These are phyloP conservation scores for Amblyteles armatorius DNA, from an alignment of 2,888 invertebrate species.

Conservation along the genomic window DNA sequence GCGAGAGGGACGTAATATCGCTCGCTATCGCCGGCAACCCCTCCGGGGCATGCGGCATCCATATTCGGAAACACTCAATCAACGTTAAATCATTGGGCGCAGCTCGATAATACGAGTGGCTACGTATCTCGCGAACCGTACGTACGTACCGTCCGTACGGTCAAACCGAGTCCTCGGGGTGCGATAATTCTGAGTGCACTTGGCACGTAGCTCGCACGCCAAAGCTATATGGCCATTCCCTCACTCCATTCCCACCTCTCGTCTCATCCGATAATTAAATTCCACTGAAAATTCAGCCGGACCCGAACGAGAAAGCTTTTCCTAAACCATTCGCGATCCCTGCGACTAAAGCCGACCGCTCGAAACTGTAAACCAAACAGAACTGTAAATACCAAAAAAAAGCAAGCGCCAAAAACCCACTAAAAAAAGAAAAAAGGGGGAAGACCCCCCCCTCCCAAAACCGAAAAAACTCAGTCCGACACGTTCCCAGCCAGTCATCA, in stretches of 20 bases:
- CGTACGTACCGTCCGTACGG: slow-evolving; percentile 23
- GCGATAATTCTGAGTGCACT: slow-evolving; percentile 70
- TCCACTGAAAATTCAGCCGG: slow-evolving; percentile 49
- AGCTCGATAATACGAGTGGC: slow-evolving; percentile 67
- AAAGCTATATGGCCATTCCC: slow-evolving; percentile 14
- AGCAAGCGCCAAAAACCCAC: neutral
- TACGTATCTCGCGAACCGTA: slow-evolving; percentile 46
- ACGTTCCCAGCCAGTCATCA: too few species aligned
- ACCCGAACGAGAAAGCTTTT: neutral
- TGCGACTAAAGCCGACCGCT: neutral
- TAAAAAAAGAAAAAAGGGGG: too few species aligned
- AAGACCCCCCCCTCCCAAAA: too few species aligned
- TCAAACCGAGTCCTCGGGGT: slow-evolving; percentile 63
- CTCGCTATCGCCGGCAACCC: slow-evolving; percentile 58
- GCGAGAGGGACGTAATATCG: slow-evolving; percentile 60
- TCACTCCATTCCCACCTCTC: slow-evolving; percentile 37
- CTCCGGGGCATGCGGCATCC: slow-evolving; percentile 64
- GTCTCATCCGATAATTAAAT: slow-evolving; percentile 73
- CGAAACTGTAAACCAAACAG: neutral
- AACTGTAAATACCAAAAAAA: neutral
- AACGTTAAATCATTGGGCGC: slow-evolving; percentile 73
- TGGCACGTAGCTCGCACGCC: slow-evolving; percentile 47
- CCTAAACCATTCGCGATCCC: neutral
- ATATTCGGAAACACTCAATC: slow-evolving; percentile 76
- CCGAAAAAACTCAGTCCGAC: too few species aligned